phyloP scores from a whole-genome alignment of 2,888 invertebrate genomes.

The Latheticus oryzae region DNA sequence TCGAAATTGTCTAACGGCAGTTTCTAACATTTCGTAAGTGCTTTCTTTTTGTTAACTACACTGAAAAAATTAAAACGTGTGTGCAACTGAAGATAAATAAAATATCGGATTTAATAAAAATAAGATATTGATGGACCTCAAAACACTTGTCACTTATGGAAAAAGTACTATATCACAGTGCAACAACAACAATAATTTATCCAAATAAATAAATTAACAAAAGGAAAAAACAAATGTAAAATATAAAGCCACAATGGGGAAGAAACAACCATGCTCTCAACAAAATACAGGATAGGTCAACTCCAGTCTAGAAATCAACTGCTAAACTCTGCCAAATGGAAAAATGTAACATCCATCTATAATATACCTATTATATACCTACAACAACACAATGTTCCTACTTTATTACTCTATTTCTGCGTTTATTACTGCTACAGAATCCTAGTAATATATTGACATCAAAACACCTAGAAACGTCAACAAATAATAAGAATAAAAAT shows the following conservation, averaged over 20 bases:
- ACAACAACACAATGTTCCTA: conserved; percentile 36
- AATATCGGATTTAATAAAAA: no score
- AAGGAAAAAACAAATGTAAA: conserved; percentile 4
- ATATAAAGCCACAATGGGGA: conserved; percentile 14
- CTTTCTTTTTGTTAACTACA: conserved; percentile 8
- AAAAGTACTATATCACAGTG: no score
- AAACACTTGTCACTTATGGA: no score
- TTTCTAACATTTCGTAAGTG: not conserved
- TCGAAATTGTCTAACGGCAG: no score
- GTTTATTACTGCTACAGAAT: conserved; percentile 39
- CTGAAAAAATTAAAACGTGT: conserved; percentile 14
- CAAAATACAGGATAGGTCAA: conserved; percentile 35
- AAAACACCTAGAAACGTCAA: conserved; percentile 42
- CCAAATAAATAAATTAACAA: conserved; percentile 8
- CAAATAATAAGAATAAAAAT: conserved; percentile 35
- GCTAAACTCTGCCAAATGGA: conserved; percentile 32
- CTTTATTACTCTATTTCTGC: conserved; percentile 37
- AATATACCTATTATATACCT: conserved; percentile 28
- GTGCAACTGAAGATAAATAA: conserved; percentile 6
- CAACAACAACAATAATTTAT: no score
- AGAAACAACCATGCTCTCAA: conserved; percentile 36
- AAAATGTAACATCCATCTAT: conserved; percentile 36
- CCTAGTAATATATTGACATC: conserved; percentile 39
- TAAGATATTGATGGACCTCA: no score
- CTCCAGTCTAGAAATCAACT: conserved; percentile 35